phyloP scores from a whole-genome alignment of 2,113 vertebrate species.

The Psittacula cyanocephala region DNA sequence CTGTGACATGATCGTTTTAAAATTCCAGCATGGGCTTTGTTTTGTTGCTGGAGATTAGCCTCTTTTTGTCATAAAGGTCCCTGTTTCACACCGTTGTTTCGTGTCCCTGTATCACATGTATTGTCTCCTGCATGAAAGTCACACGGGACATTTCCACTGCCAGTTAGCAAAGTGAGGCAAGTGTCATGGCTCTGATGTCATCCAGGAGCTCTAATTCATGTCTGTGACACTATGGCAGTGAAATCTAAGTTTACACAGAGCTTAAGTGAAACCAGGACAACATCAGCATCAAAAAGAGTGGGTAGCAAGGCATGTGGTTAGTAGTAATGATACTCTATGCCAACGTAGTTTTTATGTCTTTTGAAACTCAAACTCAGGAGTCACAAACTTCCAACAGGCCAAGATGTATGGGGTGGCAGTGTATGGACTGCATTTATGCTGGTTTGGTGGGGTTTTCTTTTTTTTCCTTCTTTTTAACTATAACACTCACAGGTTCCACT shows the following conservation, averaged over 20 bases:
- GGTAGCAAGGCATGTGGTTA: neutral
- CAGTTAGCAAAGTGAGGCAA: neutral
- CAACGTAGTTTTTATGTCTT: neutral
- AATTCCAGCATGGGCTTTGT: neutral
- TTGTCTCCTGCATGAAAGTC: neutral
- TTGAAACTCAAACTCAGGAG: neutral
- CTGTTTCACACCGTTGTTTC: neutral
- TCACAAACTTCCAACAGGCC: neutral
- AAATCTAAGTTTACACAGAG: neutral
- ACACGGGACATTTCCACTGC: neutral
- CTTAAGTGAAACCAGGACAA: neutral
- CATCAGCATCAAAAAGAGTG: neutral
- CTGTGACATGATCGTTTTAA: neutral
- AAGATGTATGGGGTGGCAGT: neutral
- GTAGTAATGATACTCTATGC: neutral
- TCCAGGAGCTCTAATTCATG: neutral
- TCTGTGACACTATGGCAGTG: neutral
- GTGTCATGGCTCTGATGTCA: neutral
- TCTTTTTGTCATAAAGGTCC: neutral
- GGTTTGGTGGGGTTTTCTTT: neutral
- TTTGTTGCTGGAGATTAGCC: neutral
- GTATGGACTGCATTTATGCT: neutral
- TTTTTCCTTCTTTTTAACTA: neutral
- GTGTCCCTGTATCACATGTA: fast-evolving
- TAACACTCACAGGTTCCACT: fast-evolving